phyloP scores from a whole-genome alignment of 1,140 invertebrate species.

The Drosophila repletoides region DNA sequence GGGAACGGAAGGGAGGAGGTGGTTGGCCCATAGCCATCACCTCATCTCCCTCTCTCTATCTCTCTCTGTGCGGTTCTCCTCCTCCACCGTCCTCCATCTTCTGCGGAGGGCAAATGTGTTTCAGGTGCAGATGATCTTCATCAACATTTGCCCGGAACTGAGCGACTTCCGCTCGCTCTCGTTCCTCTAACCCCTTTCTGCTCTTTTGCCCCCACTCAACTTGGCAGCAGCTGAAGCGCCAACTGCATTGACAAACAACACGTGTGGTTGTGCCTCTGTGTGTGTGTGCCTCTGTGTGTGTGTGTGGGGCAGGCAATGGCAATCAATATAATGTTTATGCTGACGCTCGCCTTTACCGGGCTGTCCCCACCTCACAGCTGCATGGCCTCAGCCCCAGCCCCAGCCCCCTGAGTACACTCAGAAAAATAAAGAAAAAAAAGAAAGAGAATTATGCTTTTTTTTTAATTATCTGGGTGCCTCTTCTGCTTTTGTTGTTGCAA shows the following conservation, averaged over 20 bases:
- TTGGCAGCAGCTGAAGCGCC: slow-evolving; percentile 16
- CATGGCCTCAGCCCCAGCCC: slow-evolving; percentile 21
- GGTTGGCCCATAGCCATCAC: background rate
- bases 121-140: slow-evolving; percentile 47
- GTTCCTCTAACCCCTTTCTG: background rate
- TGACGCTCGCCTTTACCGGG: slow-evolving; percentile 49
- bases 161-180: slow-evolving; percentile 60
- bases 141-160: slow-evolving; percentile 67
- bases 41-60: no score
- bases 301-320: slow-evolving; percentile 62
- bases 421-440: no score
- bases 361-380: no score
- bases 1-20: no score
- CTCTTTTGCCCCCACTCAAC: slow-evolving; percentile 8
- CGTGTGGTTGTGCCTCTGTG: slow-evolving; percentile 45
- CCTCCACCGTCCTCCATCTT: background rate
- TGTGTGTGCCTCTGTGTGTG: slow-evolving; percentile 2
- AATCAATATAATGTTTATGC: slow-evolving; percentile 77
- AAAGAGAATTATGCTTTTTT: no score
- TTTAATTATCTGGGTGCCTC: no score
- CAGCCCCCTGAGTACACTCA: no score
- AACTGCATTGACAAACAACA: slow-evolving; percentile 71
- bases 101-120: slow-evolving; percentile 29
- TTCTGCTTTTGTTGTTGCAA: no score
- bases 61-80: no score